phyloP scores from a whole-genome alignment of 2,888 invertebrate species.

The Nemotelus pantherinus region DNA sequence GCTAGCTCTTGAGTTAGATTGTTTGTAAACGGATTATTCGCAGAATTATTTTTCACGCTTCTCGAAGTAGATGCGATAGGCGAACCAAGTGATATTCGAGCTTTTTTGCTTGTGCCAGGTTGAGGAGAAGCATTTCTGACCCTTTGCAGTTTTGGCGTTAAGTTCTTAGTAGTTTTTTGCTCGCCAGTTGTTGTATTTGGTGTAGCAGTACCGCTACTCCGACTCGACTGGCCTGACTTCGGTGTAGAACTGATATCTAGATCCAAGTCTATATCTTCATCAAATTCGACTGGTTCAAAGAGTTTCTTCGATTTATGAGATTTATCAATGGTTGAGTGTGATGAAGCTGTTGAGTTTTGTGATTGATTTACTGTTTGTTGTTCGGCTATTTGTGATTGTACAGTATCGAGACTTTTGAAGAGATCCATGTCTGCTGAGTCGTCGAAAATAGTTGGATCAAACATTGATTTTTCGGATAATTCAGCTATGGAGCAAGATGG shows the following conservation, averaged over 20 bases:
- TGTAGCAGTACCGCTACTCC: neutral
- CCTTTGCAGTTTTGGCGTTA: neutral
- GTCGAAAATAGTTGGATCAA: slow-evolving; percentile 9
- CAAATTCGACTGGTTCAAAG: neutral
- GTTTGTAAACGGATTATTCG: too few relatives aligned
- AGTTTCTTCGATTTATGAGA: too few relatives aligned
- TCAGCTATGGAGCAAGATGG: neutral
- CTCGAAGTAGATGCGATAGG: too few relatives aligned
- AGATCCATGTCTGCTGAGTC: slow-evolving; percentile 33
- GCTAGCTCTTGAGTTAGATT: too few relatives aligned
- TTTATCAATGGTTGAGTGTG: too few relatives aligned
- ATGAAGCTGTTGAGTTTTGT: neutral
- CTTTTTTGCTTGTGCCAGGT: slow-evolving; percentile 20
- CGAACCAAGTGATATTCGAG: neutral
- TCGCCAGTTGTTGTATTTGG: neutral
- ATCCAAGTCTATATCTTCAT: slow-evolving; percentile 47
- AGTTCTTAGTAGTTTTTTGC: neutral
- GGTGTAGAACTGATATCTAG: slow-evolving; percentile 24
- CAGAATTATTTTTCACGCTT: too few relatives aligned
- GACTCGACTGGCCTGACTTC: neutral
- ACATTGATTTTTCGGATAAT: neutral
- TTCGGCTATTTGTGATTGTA: neutral
- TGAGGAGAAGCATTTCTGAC: neutral
- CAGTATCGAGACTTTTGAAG: neutral
- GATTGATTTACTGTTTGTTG: too few relatives aligned